These are phyloP conservation scores for Rapana venosa DNA, from an alignment of 2,888 invertebrate genomes.

Conservation along the genomic window DNA sequence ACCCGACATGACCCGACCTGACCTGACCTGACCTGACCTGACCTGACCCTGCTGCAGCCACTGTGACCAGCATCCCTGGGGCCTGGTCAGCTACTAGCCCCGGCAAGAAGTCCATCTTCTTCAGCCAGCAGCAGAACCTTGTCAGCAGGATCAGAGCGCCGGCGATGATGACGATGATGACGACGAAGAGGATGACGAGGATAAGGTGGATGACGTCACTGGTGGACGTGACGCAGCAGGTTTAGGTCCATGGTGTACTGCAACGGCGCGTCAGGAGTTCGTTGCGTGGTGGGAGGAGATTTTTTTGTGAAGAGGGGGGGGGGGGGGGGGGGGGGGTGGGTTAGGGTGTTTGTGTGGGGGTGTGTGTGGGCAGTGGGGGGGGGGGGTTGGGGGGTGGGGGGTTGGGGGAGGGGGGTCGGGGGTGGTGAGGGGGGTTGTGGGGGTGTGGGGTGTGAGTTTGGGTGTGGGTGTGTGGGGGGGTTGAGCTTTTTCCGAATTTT, in stretches of 20 bases:
- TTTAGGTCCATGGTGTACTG: conserved; percentile 6
- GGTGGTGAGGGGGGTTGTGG: too few species aligned
- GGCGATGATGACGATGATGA: background rate
- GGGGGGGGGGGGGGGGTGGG: background rate
- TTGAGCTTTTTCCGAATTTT: too few species aligned
- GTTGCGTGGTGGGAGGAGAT: background rate
- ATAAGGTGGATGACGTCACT: conserved; percentile 1
- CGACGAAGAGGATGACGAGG: background rate
- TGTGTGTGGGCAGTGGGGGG: too few species aligned
- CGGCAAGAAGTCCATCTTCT: conserved; percentile 28
- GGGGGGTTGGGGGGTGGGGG: too few species aligned
- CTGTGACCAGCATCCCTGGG: conserved; percentile 3
- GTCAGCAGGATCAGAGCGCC: background rate
- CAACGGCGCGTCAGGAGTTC: conserved; percentile 15
- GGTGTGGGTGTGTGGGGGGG: too few species aligned
- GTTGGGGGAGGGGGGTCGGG: too few species aligned
- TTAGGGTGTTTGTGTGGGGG: too few species aligned
- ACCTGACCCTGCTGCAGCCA: background rate
- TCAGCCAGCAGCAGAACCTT: conserved; percentile 16
- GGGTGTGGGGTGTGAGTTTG: too few species aligned
- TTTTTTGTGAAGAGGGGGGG: background rate
- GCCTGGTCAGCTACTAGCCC: conserved; percentile 4
- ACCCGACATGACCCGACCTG: too few species aligned
- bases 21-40: too few species aligned
- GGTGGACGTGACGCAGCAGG: background rate